phyloP scores from a whole-genome alignment of 2,113 vertebrate species.

The Syngnathus scovelli region DNA sequence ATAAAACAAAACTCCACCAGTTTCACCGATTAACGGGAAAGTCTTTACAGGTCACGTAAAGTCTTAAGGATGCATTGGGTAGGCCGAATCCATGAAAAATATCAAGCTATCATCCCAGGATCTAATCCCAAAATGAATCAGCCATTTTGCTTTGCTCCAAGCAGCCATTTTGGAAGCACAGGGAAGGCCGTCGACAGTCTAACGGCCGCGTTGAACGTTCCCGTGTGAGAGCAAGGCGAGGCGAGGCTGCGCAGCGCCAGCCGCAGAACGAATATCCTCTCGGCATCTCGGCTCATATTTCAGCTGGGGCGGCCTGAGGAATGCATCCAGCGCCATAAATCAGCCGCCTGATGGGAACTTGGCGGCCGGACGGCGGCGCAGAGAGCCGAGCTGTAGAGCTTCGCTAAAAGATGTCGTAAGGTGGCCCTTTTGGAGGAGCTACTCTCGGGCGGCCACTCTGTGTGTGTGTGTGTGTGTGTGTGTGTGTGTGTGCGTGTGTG shows the following conservation, averaged over 20 bases:
- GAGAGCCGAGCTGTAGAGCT: constrained; percentile 61
- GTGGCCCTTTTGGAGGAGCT: constrained; percentile 75
- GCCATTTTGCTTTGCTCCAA: not conserved
- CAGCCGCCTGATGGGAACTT: constrained; percentile 90
- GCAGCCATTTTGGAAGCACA: not conserved
- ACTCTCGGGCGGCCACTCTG: constrained; percentile 50
- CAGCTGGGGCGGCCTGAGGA: constrained; percentile 86
- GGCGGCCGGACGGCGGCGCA: constrained; percentile 79
- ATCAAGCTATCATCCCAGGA: too few relatives aligned
- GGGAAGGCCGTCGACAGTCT: not conserved
- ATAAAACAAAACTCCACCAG: too few relatives aligned
- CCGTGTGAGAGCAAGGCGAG: too few relatives aligned
- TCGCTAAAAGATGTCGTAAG: constrained; percentile 82
- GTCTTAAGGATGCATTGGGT: too few relatives aligned
- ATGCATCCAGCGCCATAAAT: constrained; percentile 95
- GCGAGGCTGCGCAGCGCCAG: too few relatives aligned
- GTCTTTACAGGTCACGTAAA: too few relatives aligned
- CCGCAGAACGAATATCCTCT: constrained; percentile 60
- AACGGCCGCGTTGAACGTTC: not conserved
- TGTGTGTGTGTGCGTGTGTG: not conserved
- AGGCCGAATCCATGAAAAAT: too few relatives aligned
- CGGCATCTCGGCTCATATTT: constrained; percentile 86
- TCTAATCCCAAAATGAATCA: too few relatives aligned
- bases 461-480: constrained; percentile 17
- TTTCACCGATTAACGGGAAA: too few relatives aligned